Percentiles rank a stretch among this genome's conserved stretches.
phyloP scores from a whole-genome alignment of 1,140 invertebrate genomes.

The Drosophila malerkotliana region DNA sequence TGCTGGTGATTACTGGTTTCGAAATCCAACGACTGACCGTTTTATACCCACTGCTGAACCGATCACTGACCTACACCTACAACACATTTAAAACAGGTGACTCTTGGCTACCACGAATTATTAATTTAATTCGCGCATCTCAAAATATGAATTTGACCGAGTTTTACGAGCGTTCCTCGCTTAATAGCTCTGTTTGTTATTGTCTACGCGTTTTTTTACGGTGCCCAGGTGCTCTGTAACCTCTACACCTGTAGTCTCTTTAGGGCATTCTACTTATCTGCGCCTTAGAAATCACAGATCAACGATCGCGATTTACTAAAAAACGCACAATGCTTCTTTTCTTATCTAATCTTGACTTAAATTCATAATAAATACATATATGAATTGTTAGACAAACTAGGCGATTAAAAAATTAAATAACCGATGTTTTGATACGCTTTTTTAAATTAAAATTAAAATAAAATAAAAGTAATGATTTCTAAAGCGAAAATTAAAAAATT shows the following conservation, averaged over 20 bases:
- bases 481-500: neutral
- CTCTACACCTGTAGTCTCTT: neutral
- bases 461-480: neutral
- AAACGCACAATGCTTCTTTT: slow-evolving; percentile 44
- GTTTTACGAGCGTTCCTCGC: slow-evolving; percentile 59
- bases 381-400: slow-evolving; percentile 28
- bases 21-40: slow-evolving; percentile 33
- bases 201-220: slow-evolving; percentile 29
- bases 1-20: slow-evolving; percentile 60
- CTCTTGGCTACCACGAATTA: slow-evolving; percentile 56
- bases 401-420: neutral
- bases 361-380: slow-evolving; percentile 60
- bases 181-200: slow-evolving; percentile 39
- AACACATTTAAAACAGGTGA: slow-evolving; percentile 51
- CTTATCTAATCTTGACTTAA: slow-evolving; percentile 67
- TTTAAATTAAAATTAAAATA: neutral
- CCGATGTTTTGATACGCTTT: slow-evolving; percentile 19
- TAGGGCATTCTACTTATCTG: slow-evolving; percentile 42
- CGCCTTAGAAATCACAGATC: slow-evolving; percentile 34
- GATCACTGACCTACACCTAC: slow-evolving; percentile 67
- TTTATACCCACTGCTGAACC: slow-evolving; percentile 50
- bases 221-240: slow-evolving; percentile 28
- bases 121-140: slow-evolving; percentile 62
- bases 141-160: slow-evolving; percentile 72
- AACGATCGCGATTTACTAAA: slow-evolving; percentile 46